Evolutionary conservation across 2,888 invertebrate genomes (phyloP), one percentile per base, ranked within the genome.

Genomic region (Callosobruchus maculatus): DNA sequence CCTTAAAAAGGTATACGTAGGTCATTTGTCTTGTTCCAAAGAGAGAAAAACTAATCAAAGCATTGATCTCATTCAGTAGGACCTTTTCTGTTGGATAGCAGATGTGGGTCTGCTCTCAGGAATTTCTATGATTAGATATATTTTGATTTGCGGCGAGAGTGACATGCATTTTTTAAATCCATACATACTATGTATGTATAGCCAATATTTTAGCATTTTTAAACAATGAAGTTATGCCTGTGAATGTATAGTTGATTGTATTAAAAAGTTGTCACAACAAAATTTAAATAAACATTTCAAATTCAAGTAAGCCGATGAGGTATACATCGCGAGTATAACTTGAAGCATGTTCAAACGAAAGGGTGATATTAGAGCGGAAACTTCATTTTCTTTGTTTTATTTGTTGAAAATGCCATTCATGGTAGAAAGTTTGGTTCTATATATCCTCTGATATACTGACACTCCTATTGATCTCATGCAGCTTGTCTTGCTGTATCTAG

Each of bases 21-120:
- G 82, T 83, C 82, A 83, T 84, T 83, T 82, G 81, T 82, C 83
- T 82, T 82, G 83, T 85, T 86, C 86, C 86, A 87, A 87, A 86
- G 86, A 86, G 84, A 85, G 85, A 84, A 85, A 84, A 85, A 84
- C 84, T 83, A 86, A 86, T 85, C 85, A 86, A 87, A 86, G 84
- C 82, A 84, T 86, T 86, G 86, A 86, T 86, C 86, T 87, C 87
- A 86, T 86, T 84, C 81, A 81, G 82, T 83, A 79, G 75, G 78
- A 73, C 77, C 78, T 70, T 71, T 74, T 76, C 77, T 75, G 75
- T 26, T 26, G 73, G 72, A 66, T 72, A 71, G 70, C 72, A 67
- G 76, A 21, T 72, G 73, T 74, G 73, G 80, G 79, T 78, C 81
- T 84, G 81, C 85, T 85, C 86, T 87, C 87, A 87, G 87, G 87